phyloP scores from a whole-genome alignment of 2,888 invertebrate species.

The Alcis repandata region DNA sequence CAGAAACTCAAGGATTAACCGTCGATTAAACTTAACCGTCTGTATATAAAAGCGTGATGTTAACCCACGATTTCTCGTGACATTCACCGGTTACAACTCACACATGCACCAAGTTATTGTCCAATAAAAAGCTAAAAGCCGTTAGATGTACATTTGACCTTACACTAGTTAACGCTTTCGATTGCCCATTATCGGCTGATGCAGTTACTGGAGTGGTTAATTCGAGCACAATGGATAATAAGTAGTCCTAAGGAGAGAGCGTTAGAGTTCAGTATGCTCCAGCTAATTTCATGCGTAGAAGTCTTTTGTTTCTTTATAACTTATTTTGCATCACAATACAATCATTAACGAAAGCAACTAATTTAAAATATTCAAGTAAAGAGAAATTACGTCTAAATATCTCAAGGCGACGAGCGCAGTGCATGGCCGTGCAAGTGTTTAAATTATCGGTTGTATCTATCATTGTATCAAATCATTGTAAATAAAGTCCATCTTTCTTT shows the following conservation, averaged over 20 bases:
- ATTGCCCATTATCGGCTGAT: constrained; percentile 42
- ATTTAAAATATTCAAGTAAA: too few species aligned
- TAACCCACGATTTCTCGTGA: constrained; percentile 66
- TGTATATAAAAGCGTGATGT: constrained; percentile 50
- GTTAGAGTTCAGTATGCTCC: not conserved
- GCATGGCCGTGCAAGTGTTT: too few species aligned
- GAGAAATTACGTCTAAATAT: too few species aligned
- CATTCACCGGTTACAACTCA: constrained; percentile 42
- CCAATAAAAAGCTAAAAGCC: constrained; percentile 51
- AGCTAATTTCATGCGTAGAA: not conserved
- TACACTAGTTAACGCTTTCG: constrained; percentile 40
- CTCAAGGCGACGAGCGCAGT: too few species aligned
- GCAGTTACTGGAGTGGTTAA: constrained; percentile 25
- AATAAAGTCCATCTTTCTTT: too few species aligned
- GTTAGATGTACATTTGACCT: constrained; percentile 51
- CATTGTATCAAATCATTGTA: too few species aligned
- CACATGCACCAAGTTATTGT: constrained; percentile 43
- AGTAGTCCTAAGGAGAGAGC: constrained; percentile 7
- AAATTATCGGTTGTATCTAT: too few species aligned
- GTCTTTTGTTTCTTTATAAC: too few species aligned
- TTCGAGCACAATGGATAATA: constrained; percentile 16
- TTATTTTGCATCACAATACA: too few species aligned
- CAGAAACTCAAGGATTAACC: constrained; percentile 12
- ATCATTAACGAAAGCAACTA: too few species aligned
- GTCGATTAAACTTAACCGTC: constrained; percentile 14